Evolutionary conservation across 2,113 vertebrate species (phyloP).

Genomic region (Typhlomys cinereus): DNA sequence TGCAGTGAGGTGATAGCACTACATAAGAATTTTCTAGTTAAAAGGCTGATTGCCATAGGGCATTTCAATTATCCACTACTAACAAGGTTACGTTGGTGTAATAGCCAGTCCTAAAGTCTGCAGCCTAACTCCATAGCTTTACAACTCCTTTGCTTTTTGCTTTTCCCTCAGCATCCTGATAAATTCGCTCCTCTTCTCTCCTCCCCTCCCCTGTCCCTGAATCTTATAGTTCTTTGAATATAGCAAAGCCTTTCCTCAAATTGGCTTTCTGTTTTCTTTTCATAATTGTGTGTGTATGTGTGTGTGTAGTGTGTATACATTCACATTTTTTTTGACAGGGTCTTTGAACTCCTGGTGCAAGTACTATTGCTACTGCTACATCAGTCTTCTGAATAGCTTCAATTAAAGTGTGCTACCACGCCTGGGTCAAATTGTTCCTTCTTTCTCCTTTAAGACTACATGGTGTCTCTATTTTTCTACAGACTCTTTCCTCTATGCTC

Average conservation of each 20-base stretch:
- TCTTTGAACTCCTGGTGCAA: not conserved
- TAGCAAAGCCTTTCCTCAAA: not conserved
- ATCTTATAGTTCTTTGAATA: not conserved
- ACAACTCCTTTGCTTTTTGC: too few species aligned
- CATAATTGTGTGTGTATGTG: too few species aligned
- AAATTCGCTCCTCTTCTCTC: not conserved
- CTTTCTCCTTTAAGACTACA: not conserved
- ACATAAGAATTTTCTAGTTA: constrained; percentile 39
- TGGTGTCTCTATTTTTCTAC: not conserved
- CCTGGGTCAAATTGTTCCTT: not conserved
- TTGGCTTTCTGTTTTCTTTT: not conserved
- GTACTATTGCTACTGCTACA: too few species aligned
- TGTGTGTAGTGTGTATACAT: too few species aligned
- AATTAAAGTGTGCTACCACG: not conserved
- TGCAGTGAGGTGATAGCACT: not conserved
- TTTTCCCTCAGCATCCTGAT: not conserved
- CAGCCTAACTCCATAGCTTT: not conserved
- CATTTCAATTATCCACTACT: not conserved
- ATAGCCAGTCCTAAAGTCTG: not conserved
- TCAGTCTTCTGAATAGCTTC: not conserved
- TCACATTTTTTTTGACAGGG: too few species aligned
- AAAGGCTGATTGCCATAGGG: not conserved
- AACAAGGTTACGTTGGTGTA: not conserved
- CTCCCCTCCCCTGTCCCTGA: not conserved
- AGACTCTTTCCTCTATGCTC: not conserved